Evolutionary conservation across 2,888 invertebrate genomes (phyloP).

Genomic region (Anoplius nigerrimus): DNA sequence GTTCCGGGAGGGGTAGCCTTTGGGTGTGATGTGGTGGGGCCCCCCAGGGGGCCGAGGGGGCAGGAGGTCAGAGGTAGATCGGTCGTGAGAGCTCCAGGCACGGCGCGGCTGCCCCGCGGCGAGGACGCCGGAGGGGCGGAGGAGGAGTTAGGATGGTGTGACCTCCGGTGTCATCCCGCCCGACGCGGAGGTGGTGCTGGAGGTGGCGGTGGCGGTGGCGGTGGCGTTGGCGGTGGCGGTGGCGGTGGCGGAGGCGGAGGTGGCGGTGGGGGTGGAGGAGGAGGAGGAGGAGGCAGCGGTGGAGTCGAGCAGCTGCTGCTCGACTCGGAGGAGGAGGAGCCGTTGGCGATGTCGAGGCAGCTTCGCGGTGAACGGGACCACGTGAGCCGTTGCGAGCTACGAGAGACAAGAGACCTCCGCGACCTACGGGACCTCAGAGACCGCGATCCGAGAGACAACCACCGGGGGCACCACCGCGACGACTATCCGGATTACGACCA

Average conservation of each 20-base stretch:
- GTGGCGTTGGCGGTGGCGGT: conserved; percentile 70
- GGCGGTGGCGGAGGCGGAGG: conserved; percentile 62
- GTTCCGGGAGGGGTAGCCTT: conserved; percentile 61
- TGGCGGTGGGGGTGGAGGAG: conserved; percentile 68
- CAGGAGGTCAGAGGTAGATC: conserved; percentile 63
- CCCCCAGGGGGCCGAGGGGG: conserved; percentile 65
- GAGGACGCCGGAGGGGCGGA: conserved; percentile 76
- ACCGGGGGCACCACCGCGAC: conserved; percentile 48
- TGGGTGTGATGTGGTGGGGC: conserved; percentile 73
- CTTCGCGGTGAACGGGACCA: conserved; percentile 66
- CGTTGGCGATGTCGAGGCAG: conserved; percentile 72
- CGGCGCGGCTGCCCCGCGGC: conserved; percentile 71
- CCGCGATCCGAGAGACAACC: conserved; percentile 75
- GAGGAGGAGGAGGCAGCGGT: conserved; percentile 59
- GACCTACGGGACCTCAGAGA: conserved; percentile 60
- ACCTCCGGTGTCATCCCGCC: conserved; percentile 69
- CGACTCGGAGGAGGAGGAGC: conserved; percentile 73
- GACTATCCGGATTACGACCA: conserved; percentile 66
- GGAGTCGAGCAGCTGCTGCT: conserved; percentile 72
- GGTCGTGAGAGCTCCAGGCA: conserved; percentile 71
- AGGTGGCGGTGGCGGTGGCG: conserved; percentile 48
- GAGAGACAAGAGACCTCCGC: conserved; percentile 53
- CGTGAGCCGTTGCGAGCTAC: conserved; percentile 56
- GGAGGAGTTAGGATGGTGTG: conserved; percentile 72
- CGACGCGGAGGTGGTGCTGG: conserved; percentile 62